Base-by-base conservation (phyloP, 2,797 vertebrate genomes). In the Pitangus sulphuratus region DNA sequence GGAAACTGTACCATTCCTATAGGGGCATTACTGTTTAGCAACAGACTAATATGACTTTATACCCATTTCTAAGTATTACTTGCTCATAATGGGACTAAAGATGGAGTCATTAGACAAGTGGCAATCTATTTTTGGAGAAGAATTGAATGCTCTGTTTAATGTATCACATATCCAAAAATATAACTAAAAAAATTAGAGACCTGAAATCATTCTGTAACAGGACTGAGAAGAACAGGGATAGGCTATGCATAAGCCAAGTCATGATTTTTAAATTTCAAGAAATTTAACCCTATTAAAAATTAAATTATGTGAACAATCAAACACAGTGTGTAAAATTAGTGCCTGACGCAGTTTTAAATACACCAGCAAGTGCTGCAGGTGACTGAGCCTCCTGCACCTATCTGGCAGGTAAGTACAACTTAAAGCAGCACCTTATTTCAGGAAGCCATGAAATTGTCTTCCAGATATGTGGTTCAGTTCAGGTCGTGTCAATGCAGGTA, bases 111-210 rank as follows among this genome's bases (percentile, higher is more conserved):
- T 76, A 94, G 33, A 66, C 39, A 93, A 95, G 68, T 47, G 65
- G 50, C 28, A 56, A 75, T 62, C 65, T 97, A 95, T 93, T 97
- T 97, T 96, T 90, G 96, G 82, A 84, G 25, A 77, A 65, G 86
- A 95, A 94, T 37, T 79, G 68, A 86, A 95, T 71, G 9, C 30
- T 92, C 42, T 90, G 65, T 90, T 96, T 89, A 95, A 84, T 15
- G 22, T 84, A 94, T 80, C 19, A 33, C 87, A 57, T 65, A 37
- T 72, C 11, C 26, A 56, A 80, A 93, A 91, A 93, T 85, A 35
- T 57, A 95, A 77, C 19, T 22, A n/a, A 28, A 81, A 82, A 35
- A 70, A 44, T 1, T 44, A 39, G 48, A 65, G 53, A 69, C 15
- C 37, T 58, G 57, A 22, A 45, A 78, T 84, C 30, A 87, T 82